A percentile compares a stretch with the other conserved stretches of the same genome.
These are phyloP conservation scores for Craterocephalus amniculus DNA, from an alignment of 2,797 vertebrate species.

Conservation along the genomic window DNA sequence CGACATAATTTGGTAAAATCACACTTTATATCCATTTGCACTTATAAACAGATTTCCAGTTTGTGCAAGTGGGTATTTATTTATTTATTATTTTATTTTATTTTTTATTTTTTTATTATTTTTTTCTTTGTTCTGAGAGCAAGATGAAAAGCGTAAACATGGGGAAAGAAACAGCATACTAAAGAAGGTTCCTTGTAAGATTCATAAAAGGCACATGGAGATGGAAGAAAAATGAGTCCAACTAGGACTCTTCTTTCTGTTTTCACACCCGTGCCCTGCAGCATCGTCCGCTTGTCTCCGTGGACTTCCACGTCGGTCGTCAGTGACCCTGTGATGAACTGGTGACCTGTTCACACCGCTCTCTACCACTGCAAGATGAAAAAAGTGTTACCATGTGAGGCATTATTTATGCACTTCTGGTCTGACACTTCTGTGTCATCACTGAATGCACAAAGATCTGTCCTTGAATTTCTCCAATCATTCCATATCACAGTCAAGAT, in stretches of 20 bases:
- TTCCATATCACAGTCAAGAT: too few species aligned
- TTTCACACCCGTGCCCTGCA: conserved; percentile 14
- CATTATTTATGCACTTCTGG: conserved; percentile 10
- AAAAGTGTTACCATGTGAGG: conserved; percentile 17
- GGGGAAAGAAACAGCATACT: background rate
- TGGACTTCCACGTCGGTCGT: conserved; percentile 17
- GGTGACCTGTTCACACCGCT: conserved; percentile 37
- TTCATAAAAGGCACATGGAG: background rate
- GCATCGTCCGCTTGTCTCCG: conserved; percentile 9
- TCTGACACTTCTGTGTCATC: conserved; percentile 13
- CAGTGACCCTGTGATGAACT: conserved; percentile 29
- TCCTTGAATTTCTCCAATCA: background rate
- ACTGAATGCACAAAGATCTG: background rate
- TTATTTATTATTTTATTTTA: background rate
- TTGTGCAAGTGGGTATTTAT: background rate
- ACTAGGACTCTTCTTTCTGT: background rate
- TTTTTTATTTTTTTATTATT: background rate
- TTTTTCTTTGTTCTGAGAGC: conserved; percentile 1
- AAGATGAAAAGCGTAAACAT: background rate
- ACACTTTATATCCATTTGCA: too few species aligned
- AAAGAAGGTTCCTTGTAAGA: background rate
- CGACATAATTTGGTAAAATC: too few species aligned
- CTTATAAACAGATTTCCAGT: too few species aligned
- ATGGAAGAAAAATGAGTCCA: background rate
- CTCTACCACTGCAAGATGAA: conserved; percentile 1